Base-by-base conservation (phyloP, 1,140 invertebrate species). In the Lepidurus packardi region DNA sequence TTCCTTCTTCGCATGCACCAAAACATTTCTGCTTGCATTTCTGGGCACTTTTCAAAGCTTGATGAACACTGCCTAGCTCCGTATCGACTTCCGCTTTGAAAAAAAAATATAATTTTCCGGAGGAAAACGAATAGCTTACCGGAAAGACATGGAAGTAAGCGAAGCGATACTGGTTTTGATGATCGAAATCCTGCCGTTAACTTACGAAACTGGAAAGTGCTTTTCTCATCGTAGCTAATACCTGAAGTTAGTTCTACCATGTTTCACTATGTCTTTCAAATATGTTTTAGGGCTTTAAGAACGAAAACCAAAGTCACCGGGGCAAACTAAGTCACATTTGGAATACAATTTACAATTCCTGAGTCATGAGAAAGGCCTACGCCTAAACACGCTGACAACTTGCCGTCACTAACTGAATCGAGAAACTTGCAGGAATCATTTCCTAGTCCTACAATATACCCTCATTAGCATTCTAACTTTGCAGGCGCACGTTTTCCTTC, bases 121-220 rank as follows among this genome's bases (percentile, higher is more conserved):
- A n/a, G n/a, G 45, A 3, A n/a, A 9, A 65, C 2, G 21, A 65
- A 16, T 65, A 65, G 8, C 21, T 65, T 65, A 65, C 53, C 53
- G 53, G 53, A 65, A 65, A 65, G 53, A 65, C 53, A 65, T 8
- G 53, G 53, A 5, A 65, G 7, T 65, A 65, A 65, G 53, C 53
- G 53, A 16, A 65, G 53, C 21, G 53, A 65, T n/a, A 65, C 53
- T 9, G 53, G 53, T 65, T 65, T 65, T 21, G 53, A 16, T 16
- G 53, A 65, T 21, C 53, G 53, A 65, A 65, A 65, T 65, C 53
- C 53, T 65, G 53, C 53, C 53, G 53, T 65, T 65, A 65, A 21
- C 13, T 65, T 65, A 65, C 53, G 53, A n/a, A 65, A 65, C 53
- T 65, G 53, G 53, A 65, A 65, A 65, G 53, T 65, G 53, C 13